Evolutionary conservation across 1,140 invertebrate genomes (phyloP).

Genomic region (Lucilia sericata): DNA sequence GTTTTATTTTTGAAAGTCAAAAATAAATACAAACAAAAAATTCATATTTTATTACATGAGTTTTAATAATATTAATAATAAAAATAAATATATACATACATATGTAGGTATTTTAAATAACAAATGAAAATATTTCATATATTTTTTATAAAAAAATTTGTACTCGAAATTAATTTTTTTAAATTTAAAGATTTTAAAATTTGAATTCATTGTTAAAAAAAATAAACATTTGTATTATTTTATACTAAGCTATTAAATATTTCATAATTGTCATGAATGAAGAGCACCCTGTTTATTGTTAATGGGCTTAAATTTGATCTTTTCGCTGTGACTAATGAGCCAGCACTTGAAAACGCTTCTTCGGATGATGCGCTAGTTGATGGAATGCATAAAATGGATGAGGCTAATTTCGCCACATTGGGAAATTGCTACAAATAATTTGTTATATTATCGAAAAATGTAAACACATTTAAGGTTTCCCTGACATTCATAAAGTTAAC

Average conservation of each 20-base stretch:
- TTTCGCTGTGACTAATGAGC: constrained; percentile 17
- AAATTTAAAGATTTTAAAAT: too few relatives aligned
- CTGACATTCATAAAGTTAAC: not conserved
- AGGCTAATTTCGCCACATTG: constrained; percentile 19
- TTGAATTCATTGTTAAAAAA: too few relatives aligned
- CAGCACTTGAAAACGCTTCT: constrained; percentile 21
- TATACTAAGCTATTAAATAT: constrained; percentile 21
- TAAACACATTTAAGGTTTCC: constrained; percentile 10
- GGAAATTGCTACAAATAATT: constrained; percentile 7
- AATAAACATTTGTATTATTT: not conserved
- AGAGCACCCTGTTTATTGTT: constrained; percentile 6
- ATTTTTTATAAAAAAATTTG: too few relatives aligned
- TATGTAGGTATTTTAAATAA: too few relatives aligned
- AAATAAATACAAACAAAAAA: too few relatives aligned
- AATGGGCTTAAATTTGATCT: constrained; percentile 23
- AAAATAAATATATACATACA: too few relatives aligned
- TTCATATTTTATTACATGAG: too few relatives aligned
- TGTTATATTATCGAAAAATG: not conserved
- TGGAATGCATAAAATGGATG: constrained; percentile 17
- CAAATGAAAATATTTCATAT: too few relatives aligned
- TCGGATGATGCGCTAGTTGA: constrained; percentile 17
- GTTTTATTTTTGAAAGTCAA: too few relatives aligned
- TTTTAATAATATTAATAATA: too few relatives aligned
- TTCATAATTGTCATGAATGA: constrained; percentile 12
- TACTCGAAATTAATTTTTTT: too few relatives aligned